Evolutionary conservation across 2,888 invertebrate species (phyloP).

Genomic region (Drosophila hawaiiensis): DNA sequence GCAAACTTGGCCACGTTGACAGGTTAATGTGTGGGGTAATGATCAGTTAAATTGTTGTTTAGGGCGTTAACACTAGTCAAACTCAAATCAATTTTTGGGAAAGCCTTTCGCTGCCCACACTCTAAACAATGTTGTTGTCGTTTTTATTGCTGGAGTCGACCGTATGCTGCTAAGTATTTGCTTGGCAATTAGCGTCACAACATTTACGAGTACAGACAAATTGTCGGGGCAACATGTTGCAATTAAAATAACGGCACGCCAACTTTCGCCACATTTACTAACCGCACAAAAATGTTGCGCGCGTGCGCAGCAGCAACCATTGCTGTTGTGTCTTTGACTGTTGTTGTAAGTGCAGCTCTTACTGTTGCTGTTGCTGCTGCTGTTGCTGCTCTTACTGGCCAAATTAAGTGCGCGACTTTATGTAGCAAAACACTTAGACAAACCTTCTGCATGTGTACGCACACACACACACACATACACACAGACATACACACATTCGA

Average conservation of each 20-base stretch:
- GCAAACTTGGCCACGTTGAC: constrained; percentile 78
- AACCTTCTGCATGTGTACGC: constrained; percentile 58
- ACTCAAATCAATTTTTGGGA: constrained; percentile 61
- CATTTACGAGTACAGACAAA: constrained; percentile 79
- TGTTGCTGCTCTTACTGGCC: constrained; percentile 58
- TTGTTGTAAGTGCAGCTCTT: constrained; percentile 35
- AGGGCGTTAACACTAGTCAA: constrained; percentile 64
- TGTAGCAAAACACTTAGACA: constrained; percentile 75
- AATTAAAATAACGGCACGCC: constrained; percentile 78
- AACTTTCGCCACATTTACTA: constrained; percentile 72
- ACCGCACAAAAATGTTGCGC: constrained; percentile 68
- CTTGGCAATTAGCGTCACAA: constrained; percentile 71
- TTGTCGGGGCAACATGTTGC: constrained; percentile 78
- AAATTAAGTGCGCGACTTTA: constrained; percentile 66
- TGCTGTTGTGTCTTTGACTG: constrained; percentile 22
- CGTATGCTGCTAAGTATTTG: constrained; percentile 40
- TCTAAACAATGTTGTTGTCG: constrained; percentile 20
- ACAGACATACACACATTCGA: constrained; percentile 52
- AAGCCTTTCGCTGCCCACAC: constrained; percentile 42
- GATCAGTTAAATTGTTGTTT: constrained; percentile 53
- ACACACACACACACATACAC: constrained; percentile 1
- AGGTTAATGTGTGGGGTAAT: constrained; percentile 62
- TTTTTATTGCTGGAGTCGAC: constrained; percentile 7
- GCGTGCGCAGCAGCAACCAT: constrained; percentile 68
- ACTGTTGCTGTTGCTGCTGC: constrained; percentile 42